Evolutionary conservation across 1,140 invertebrate species (phyloP).

Genomic region (Alviniconcha marisindica): DNA sequence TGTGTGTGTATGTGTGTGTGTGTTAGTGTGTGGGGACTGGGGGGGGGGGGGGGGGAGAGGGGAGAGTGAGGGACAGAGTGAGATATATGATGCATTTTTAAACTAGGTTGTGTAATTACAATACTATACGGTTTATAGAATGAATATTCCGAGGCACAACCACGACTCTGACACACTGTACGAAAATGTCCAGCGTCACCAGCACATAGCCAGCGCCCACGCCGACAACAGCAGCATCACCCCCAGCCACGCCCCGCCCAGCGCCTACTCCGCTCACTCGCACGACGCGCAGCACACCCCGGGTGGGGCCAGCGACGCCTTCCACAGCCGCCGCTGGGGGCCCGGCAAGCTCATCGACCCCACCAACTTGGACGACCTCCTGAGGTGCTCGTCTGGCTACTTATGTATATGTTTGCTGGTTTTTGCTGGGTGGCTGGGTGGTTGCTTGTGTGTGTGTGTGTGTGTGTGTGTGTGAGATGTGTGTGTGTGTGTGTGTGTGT

Average conservation of each 20-base stretch:
- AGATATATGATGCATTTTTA: neutral
- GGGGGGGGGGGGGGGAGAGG: neutral
- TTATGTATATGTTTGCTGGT: too few species aligned
- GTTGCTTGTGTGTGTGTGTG: neutral
- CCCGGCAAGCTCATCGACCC: constrained; percentile 60
- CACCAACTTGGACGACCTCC: constrained; percentile 60
- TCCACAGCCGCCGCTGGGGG: constrained; percentile 50
- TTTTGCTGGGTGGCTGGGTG: neutral
- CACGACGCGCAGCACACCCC: neutral
- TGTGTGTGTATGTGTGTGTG: too few species aligned
- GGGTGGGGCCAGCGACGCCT: neutral
- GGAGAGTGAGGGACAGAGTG: neutral
- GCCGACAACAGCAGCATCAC: neutral
- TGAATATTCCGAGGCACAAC: too few species aligned
- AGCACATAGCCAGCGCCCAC: neutral
- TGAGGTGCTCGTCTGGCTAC: too few species aligned
- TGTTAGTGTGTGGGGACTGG: too few species aligned
- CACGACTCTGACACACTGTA: too few species aligned
- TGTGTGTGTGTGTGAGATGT: neutral
- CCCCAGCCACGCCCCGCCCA: neutral
- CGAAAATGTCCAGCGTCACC: neutral
- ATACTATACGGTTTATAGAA: too few species aligned
- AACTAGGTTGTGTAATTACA: too few species aligned
- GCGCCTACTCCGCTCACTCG: neutral
- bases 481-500: neutral